Evolutionary conservation across 2,888 invertebrate species (phyloP), one percentile per base, ranked within the genome.

Genomic region (Hemaris fuciformis): DNA sequence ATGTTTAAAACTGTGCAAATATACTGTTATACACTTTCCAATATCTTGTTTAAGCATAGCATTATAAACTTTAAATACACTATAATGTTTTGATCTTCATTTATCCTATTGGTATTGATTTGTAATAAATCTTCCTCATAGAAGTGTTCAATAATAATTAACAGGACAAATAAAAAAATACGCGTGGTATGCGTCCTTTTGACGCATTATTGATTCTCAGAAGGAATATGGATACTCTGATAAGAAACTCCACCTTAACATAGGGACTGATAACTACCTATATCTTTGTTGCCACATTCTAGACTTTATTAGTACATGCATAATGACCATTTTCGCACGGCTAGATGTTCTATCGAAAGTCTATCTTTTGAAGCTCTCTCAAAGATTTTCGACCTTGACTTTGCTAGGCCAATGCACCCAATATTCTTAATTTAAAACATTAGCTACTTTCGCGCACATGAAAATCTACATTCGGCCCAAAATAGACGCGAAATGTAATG

Each of bases 401-500:
- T 73, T 81, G 80, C 65, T 69, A 71, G 88, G 84, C 76, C 86
- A 82, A 78, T 85, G 61, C 59, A 56, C 62, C 43, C 53, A 38
- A 23, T 25, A 53, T 18, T 38, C 25, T 45, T 42, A 48, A 23
- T 45, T 31, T 58, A 46, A 45, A 56, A 74, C 67, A 67, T 68
- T 67, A 66, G 57, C 62, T 63, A 70, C 63, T 67, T 72, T 69
- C 69, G 67, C 71, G 71, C 60, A 71, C 67, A 71, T 68, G 70
- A 70, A 71, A 70, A 74, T 69, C 73, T 70, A 67, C 74, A 76
- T 79, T 76, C 66, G 71, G 79, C 82, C 81, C 75, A 73, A 85
- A 88, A 85, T 88, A 84, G 83, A 84, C 75, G 77, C 75, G 70
- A 84, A 84, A 83, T 83, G 76, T 73, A 76, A 81, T 83, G 83